Evolutionary conservation across 2,113 vertebrate species (phyloP), one percentile per base, ranked within the genome.

Genomic region (Sula dactylatra): DNA sequence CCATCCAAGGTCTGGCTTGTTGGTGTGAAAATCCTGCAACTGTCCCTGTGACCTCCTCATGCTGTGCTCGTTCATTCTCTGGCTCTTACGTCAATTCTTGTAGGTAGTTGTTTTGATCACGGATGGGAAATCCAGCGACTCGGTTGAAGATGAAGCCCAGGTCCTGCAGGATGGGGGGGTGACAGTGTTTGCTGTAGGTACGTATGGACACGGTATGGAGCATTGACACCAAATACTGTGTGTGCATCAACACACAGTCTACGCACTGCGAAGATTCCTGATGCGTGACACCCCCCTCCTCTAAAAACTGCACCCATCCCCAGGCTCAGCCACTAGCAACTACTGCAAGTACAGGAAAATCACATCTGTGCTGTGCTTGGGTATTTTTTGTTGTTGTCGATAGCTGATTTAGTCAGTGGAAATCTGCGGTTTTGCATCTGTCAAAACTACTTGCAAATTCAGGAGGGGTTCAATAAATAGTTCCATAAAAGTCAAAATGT

Each of bases 141-240:
- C 91, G 2, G 94, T 98, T 2, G 98, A 98, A 16, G 97, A 95
- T 2, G 97, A 98, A 59, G 98, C 98, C 42, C 96, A 1, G 38
- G 69, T 82, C 20, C 97, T 99, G 27, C 96, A 96, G 50, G 98
- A 99, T 81, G 70, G 27, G 11, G 99, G 99, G 2, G 98, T 99
- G 77, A 98, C 99, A 3, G 96, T 99, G 45, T 99, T 98, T 96
- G 98, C 99, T 90, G 97, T 99, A 55, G 99, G 99, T 99, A 98
- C 13, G 98, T 97, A 54, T 14, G 44, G 55, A 27, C 32, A 26
- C 1, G 1, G 16, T 40, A 2, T 16, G 15, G 22, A 61, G 50
- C 32, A 2, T n/a, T 9, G 5, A 40, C 40, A 25, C 24, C 25
- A 54, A 27, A 22, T 12, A 14, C 16, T 22, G 2, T 5, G 14